phyloP scores from a whole-genome alignment of 2,888 invertebrate genomes.

The Netelia inedita region DNA sequence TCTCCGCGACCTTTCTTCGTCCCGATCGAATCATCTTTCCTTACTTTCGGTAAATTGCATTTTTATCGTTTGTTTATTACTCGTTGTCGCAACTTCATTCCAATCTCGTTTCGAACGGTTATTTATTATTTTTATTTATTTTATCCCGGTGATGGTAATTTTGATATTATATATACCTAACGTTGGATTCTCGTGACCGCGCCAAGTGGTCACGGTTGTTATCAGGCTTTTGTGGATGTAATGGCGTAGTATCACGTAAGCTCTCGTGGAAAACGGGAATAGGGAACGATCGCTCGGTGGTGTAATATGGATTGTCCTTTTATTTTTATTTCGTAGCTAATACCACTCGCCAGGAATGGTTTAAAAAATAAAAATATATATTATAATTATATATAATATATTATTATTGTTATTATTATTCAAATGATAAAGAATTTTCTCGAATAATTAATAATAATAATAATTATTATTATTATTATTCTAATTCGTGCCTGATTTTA shows the following conservation, averaged over 20 bases:
- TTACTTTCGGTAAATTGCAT: not conserved
- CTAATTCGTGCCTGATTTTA: too few species aligned
- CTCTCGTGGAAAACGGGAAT: slow-evolving; percentile 44
- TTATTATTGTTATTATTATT: not conserved
- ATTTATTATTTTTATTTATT: not conserved
- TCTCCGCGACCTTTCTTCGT: not conserved
- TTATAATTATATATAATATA: not conserved
- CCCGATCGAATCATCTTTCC: not conserved
- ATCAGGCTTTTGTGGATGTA: too few species aligned
- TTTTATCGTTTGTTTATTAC: not conserved
- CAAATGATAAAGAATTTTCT: not conserved
- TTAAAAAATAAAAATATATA: not conserved
- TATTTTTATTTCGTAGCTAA: not conserved
- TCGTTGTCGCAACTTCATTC: not conserved
- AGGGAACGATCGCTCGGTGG: not conserved
- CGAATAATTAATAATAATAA: not conserved
- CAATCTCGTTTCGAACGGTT: not conserved
- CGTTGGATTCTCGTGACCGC: not conserved
- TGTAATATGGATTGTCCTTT: slow-evolving; percentile 1
- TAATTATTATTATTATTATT: not conserved
- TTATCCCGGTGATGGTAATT: not conserved
- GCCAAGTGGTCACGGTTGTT: not conserved
- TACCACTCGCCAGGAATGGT: not conserved
- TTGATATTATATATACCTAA: not conserved
- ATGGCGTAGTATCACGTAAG: slow-evolving; percentile 32